phyloP scores from a whole-genome alignment of 1,140 invertebrate species.

The Macrocentrus cingulum region DNA sequence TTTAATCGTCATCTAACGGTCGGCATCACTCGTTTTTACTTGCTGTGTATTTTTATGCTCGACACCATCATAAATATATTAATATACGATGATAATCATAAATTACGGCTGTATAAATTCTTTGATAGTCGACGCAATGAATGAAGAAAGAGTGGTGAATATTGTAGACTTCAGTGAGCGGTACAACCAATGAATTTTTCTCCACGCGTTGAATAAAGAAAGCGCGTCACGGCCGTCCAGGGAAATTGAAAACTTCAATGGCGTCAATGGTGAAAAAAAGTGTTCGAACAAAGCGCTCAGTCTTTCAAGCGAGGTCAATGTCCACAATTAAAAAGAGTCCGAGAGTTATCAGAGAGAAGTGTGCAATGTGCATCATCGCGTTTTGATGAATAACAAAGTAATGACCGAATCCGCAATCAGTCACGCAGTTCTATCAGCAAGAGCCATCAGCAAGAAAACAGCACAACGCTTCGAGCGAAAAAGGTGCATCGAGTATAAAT shows the following conservation, averaged over 20 bases:
- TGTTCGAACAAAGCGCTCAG: too few relatives aligned
- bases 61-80: conserved; percentile 4
- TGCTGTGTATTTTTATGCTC: conserved; percentile 16
- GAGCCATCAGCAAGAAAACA: too few relatives aligned
- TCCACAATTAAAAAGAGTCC: too few relatives aligned
- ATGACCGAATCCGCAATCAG: too few relatives aligned
- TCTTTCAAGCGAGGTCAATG: too few relatives aligned
- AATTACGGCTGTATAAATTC: not conserved
- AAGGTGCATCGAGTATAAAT: too few relatives aligned
- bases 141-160: conserved; percentile 18
- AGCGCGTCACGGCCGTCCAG: conserved; percentile 10
- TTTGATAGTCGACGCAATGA: too few relatives aligned
- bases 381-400: too few relatives aligned
- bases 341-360: too few relatives aligned
- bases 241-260: conserved; percentile 15
- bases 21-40: conserved; percentile 24
- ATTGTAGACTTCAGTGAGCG: conserved; percentile 4
- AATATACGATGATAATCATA: not conserved
- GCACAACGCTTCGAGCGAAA: too few relatives aligned
- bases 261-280: not conserved
- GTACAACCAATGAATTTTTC: conserved; percentile 18
- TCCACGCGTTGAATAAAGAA: not conserved
- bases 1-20: conserved; percentile 21
- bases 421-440: too few relatives aligned
- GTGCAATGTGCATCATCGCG: too few relatives aligned